Conservation (phyloP, 53 echinoderm and acorn worm genomes). For the Actinopyga echinites region DNA sequence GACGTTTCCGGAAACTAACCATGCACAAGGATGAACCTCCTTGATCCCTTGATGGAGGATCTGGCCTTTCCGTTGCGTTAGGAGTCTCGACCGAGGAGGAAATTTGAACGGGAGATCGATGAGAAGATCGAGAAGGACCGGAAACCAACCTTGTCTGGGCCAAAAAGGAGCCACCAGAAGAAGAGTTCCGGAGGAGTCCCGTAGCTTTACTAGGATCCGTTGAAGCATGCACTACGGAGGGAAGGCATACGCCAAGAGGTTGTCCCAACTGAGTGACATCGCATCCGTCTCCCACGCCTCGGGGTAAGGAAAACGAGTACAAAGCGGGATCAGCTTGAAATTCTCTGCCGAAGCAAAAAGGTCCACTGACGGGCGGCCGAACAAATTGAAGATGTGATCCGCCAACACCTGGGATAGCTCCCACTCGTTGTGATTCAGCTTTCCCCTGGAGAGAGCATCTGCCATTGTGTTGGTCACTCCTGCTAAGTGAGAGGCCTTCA, state of each 20-base stretch:
- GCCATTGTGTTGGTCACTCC: conserved; percentile 43
- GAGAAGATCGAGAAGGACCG: no score
- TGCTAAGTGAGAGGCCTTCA: conserved; percentile 7
- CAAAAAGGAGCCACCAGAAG: no score
- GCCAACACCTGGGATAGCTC: neutral
- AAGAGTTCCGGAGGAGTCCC: no score
- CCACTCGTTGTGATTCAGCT: neutral
- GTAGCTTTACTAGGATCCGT: no score
- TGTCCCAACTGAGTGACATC: conserved; percentile 44
- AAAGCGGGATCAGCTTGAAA: conserved; percentile 40
- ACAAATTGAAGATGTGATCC: neutral
- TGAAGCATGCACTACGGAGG: neutral
- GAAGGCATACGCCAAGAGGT: conserved; percentile 52
- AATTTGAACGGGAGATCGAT: no score
- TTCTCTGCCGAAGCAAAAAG: conserved; percentile 38
- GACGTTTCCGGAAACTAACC: no score
- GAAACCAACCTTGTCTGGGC: no score
- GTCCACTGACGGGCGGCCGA: neutral
- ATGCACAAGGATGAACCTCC: no score
- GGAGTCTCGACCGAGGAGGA: no score
- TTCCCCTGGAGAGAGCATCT: conserved; percentile 31
- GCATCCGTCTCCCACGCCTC: conserved; percentile 25
- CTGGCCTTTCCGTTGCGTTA: no score
- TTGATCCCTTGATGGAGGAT: no score
- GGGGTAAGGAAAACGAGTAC: conserved; percentile 21